Conservation (phyloP, 1,140 invertebrate species). For the Heliconius hewitsoni region DNA sequence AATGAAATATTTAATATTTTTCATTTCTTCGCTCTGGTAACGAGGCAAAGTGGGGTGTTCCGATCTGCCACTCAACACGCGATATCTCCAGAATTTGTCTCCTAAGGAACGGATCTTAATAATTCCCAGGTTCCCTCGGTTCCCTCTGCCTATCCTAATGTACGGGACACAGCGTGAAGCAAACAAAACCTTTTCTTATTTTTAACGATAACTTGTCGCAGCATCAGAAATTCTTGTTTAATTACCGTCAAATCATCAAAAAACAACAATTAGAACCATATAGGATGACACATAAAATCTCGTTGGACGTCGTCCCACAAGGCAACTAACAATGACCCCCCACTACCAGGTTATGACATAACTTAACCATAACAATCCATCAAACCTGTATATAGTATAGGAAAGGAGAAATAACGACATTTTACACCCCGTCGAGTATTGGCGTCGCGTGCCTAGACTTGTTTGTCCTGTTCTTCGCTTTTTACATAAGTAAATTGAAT, state of each 20-base stretch:
- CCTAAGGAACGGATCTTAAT: no score
- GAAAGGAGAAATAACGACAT: constrained; percentile 52
- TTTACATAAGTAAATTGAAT: constrained; percentile 65
- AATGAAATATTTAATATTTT: no score
- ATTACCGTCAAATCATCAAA: constrained; percentile 32
- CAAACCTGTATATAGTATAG: constrained; percentile 47
- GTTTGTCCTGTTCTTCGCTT: constrained; percentile 57
- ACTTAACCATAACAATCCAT: constrained; percentile 75
- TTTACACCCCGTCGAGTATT: constrained; percentile 61
- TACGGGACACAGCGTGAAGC: no score
- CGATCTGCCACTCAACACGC: no score
- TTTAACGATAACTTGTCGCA: neutral
- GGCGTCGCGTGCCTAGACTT: constrained; percentile 67
- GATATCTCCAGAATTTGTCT: no score
- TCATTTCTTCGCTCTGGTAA: no score
- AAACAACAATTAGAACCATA: constrained; percentile 64
- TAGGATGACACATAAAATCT: constrained; percentile 71
- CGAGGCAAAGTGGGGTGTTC: no score
- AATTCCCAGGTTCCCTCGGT: no score
- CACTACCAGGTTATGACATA: constrained; percentile 62
- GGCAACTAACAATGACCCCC: constrained; percentile 62
- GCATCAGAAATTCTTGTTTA: neutral
- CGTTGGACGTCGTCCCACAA: constrained; percentile 43
- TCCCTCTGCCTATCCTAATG: no score
- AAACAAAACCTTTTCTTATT: neutral